Base-by-base conservation (phyloP, 2,888 invertebrate species). In the Acanthosepion lycidas region DNA sequence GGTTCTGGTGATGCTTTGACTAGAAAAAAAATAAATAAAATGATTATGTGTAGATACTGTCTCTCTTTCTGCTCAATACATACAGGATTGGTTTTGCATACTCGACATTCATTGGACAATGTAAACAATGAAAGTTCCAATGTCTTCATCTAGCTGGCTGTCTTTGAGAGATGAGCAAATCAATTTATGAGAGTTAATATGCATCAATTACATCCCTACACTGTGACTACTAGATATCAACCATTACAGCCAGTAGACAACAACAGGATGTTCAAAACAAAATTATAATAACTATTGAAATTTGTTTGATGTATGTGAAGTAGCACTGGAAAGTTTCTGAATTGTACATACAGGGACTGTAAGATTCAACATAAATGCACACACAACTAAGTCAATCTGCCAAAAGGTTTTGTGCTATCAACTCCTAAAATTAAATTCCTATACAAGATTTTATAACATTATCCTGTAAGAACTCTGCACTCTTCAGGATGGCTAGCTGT, bases 61-160 rank as follows among this genome's bases (percentile, higher is more conserved):
- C n/a, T 78, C 78, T 78, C 78, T 78, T 78, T 78, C n/a, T 78
- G 78, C n/a, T 78, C 78, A 78, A 78, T 78, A 78, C 33, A 33
- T 78, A n/a, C n/a, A 78, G 15, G 78, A 78, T 78, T 78, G 78
- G 78, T 78, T 78, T 78, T 78, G 78, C n/a, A 78, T 33, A 78
- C 78, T 78, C 9, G 4, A 26, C 78, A 78, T 78, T 78, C 78
- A 33, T 78, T 78, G 78, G 78, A 9, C 78, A 33, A 15, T 78
- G n/a, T 78, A 78, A 78, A 78, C 78, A 78, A 78, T 78, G 78
- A n/a, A n/a, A n/a, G n/a, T 78, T 78, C 78, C 78, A 33, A 78
- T 78, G 78, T 78, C 78, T 78, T 78, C 78, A 78, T 78, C 78
- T 78, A 33, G 33, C 78, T 78, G n/a, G n/a, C 12, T 78, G 78